These are phyloP conservation scores for Umimayanthus kanabou DNA, from an alignment of 92 coral and sea anemone genomes.

Conservation along the genomic window DNA sequence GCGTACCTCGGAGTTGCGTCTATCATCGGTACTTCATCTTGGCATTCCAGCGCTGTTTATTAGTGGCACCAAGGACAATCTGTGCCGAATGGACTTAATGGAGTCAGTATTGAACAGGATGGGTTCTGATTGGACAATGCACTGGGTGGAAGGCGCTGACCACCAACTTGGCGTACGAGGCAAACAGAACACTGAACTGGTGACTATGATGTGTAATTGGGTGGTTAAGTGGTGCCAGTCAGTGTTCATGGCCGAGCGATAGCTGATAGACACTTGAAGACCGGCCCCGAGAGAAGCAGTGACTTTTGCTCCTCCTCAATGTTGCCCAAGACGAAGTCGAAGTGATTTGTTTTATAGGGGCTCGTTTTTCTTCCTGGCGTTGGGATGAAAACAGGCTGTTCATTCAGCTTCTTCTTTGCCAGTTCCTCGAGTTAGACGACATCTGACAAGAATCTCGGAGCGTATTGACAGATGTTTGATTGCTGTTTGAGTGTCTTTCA, in stretches of 20 bases:
- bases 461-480: too few species aligned
- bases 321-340: too few species aligned
- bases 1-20: slow-evolving; percentile 75
- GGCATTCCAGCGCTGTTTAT: slow-evolving; percentile 87
- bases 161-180: slow-evolving; percentile 69
- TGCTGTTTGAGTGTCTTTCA: too few species aligned
- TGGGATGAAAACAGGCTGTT: too few species aligned
- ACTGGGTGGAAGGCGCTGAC: slow-evolving; percentile 92
- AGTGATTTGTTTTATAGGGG: too few species aligned
- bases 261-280: too few species aligned
- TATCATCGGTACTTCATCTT: slow-evolving; percentile 81
- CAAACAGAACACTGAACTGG: slow-evolving; percentile 65
- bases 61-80: slow-evolving; percentile 85
- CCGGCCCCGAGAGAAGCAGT: too few species aligned
- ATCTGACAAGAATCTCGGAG: too few species aligned
- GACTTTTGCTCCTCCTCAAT: too few species aligned
- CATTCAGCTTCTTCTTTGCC: too few species aligned
- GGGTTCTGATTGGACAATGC: slow-evolving; percentile 89
- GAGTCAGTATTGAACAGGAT: slow-evolving; percentile 77
- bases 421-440: too few species aligned
- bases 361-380: too few species aligned
- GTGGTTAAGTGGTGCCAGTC: slow-evolving; percentile 94
- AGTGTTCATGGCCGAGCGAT: slow-evolving; percentile 97
- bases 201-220: slow-evolving; percentile 77
- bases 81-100: slow-evolving; percentile 85